A percentile compares a stretch with the other conserved stretches of the same genome.
These are phyloP conservation scores for Prietella phreatophila DNA, from an alignment of 2,113 vertebrate species.

Conservation along the genomic window DNA sequence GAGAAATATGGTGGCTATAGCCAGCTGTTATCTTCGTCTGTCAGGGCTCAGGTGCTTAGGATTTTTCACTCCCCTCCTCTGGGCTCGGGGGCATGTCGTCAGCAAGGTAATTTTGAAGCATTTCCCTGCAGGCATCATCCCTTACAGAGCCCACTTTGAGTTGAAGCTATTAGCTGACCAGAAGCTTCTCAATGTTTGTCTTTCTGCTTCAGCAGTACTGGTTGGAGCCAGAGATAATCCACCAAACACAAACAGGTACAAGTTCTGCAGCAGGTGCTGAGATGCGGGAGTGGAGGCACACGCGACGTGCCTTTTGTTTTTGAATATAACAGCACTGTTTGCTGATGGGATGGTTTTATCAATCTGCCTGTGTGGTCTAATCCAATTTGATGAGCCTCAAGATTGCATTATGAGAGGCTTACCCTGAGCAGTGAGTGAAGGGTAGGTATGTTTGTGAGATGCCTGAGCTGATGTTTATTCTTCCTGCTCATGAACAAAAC, in stretches of 20 bases:
- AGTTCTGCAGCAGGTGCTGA: constrained; percentile 49
- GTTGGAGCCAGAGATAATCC: constrained; percentile 46
- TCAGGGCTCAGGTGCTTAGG: constrained; percentile 47
- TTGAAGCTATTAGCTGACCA: constrained; percentile 51
- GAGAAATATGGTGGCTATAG: constrained; percentile 51
- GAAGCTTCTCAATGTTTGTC: constrained; percentile 50
- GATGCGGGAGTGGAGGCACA: constrained; percentile 35
- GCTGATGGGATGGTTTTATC: constrained; percentile 82
- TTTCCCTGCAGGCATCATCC: constrained; percentile 39
- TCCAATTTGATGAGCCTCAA: constrained; percentile 84
- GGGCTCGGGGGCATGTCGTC: constrained; percentile 30
- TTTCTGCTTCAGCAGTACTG: constrained; percentile 49
- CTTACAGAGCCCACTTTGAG: constrained; percentile 36
- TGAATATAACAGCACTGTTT: constrained; percentile 52
- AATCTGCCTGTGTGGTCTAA: constrained; percentile 81
- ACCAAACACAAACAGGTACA: constrained; percentile 44
- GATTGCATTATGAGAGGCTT: constrained; percentile 71
- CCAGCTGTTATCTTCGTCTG: constrained; percentile 50
- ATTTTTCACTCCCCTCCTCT: constrained; percentile 33
- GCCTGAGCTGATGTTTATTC: constrained; percentile 75
- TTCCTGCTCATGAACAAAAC: constrained; percentile 14
- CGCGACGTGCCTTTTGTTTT: constrained; percentile 51
- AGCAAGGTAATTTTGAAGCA: constrained; percentile 42
- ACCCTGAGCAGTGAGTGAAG: constrained; percentile 71
- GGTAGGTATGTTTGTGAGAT: constrained; percentile 79